Evolutionary conservation across 2,888 invertebrate genomes (phyloP).

Genomic region (Resseliella maxima): DNA sequence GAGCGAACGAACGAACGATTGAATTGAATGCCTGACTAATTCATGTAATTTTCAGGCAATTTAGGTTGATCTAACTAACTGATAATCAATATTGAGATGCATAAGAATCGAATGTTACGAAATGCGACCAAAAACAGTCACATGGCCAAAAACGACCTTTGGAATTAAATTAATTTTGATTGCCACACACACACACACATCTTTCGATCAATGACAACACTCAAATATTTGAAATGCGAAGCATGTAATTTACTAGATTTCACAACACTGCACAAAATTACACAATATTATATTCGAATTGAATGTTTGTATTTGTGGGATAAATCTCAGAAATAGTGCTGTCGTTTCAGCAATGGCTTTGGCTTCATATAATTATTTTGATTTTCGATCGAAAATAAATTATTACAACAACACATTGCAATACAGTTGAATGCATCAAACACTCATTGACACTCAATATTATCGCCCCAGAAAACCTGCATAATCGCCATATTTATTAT

Average conservation of each 20-base stretch:
- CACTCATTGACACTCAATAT: background rate
- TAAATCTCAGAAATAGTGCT: background rate
- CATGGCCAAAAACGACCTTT: background rate
- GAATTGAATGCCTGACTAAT: slow-evolving; percentile 4
- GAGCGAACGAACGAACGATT: background rate
- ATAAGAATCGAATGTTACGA: background rate
- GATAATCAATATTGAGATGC: slow-evolving; percentile 21
- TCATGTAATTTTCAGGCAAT: background rate
- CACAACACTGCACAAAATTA: background rate
- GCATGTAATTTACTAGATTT: background rate
- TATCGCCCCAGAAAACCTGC: slow-evolving; percentile 2
- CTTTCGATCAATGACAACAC: background rate
- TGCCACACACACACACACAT: too few relatives aligned
- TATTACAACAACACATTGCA: too few relatives aligned
- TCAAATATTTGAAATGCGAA: background rate
- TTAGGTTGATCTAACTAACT: background rate
- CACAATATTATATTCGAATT: background rate
- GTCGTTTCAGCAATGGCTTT: background rate
- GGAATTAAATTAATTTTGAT: slow-evolving; percentile 24
- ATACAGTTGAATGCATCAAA: background rate
- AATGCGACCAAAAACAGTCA: background rate
- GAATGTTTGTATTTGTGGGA: background rate
- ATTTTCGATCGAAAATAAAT: background rate
- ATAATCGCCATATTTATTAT: background rate
- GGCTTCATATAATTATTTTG: background rate